phyloP scores from a whole-genome alignment of 2,888 invertebrate species.

The Papilio protenor region DNA sequence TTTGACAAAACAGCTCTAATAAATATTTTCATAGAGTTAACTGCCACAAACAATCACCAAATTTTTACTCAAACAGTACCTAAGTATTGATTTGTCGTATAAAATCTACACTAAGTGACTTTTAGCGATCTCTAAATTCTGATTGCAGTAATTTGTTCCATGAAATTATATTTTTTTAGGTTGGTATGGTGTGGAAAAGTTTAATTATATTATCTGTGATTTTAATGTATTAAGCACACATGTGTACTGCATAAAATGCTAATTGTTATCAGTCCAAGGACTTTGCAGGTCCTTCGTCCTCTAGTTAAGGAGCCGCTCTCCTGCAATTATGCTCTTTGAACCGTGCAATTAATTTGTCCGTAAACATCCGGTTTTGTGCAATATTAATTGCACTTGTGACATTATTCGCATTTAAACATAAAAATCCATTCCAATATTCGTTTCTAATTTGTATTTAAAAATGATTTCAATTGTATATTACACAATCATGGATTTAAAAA shows the following conservation, averaged over 20 bases:
- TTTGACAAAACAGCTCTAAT: neutral
- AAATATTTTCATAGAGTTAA: too few species aligned
- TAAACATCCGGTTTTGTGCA: constrained; percentile 34
- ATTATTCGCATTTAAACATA: neutral
- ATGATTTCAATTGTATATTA: neutral
- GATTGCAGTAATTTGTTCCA: too few species aligned
- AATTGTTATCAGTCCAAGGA: constrained; percentile 59
- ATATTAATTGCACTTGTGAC: neutral
- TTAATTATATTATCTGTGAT: constrained; percentile 48
- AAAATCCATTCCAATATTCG: too few species aligned
- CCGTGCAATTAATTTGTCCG: constrained; percentile 11
- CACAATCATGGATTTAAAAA: too few species aligned
- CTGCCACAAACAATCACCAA: neutral
- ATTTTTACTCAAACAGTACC: neutral
- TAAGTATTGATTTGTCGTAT: neutral
- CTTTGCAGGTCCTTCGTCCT: constrained; percentile 70
- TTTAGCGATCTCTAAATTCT: too few species aligned
- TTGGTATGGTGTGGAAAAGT: neutral
- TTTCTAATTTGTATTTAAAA: neutral
- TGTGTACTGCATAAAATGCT: constrained; percentile 24
- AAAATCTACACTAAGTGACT: neutral
- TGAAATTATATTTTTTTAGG: neutral
- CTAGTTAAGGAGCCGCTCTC: constrained; percentile 60
- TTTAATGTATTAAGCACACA: constrained; percentile 31
- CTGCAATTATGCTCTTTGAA: constrained; percentile 46